phyloP scores from a whole-genome alignment of 2,113 vertebrate genomes.

The Chroicocephalus ridibundus region DNA sequence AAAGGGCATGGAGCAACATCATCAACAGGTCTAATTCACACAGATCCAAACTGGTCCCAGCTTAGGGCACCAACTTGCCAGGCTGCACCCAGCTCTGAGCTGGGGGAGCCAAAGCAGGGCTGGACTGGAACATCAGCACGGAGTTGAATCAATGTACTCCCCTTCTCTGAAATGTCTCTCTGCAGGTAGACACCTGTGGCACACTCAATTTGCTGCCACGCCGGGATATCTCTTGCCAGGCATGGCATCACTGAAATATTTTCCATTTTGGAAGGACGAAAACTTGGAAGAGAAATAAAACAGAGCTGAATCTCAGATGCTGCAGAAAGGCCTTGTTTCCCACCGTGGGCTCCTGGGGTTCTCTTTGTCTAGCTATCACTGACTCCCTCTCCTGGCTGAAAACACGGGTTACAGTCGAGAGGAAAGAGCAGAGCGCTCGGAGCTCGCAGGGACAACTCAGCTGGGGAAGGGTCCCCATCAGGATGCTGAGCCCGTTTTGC shows the following conservation, averaged over 20 bases:
- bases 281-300: not conserved
- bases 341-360: not conserved
- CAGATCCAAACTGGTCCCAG: not conserved
- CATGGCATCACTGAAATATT: not conserved
- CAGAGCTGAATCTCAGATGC: not conserved
- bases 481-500: not conserved
- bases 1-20: not conserved
- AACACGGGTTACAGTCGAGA: not conserved
- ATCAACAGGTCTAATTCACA: not conserved
- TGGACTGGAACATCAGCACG: not conserved
- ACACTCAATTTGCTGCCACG: not conserved
- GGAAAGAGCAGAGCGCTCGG: not conserved
- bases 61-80: not conserved
- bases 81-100: not conserved
- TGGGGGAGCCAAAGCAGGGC: not conserved
- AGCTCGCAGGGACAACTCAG: not conserved
- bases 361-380: not conserved
- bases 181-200: not conserved
- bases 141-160: not conserved
- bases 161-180: not conserved
- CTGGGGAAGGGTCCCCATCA: not conserved
- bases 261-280: not conserved
- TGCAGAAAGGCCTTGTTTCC: not conserved
- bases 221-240: not conserved
- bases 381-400: constrained; percentile 58